Evolutionary conservation across 1,140 invertebrate genomes (phyloP).

Genomic region (Pinna nobilis): DNA sequence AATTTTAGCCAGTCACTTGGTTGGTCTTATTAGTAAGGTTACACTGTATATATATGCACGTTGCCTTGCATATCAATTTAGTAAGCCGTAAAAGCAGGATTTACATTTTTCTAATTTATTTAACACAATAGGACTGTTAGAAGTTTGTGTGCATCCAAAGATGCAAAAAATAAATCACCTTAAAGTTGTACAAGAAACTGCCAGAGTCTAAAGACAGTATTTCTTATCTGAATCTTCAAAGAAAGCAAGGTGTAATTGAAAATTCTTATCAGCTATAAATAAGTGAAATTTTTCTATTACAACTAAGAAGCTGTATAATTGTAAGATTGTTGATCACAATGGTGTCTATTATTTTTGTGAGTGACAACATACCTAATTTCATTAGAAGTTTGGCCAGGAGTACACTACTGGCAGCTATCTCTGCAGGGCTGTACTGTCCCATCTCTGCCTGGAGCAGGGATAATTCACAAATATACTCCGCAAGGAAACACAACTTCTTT

Average conservation of each 20-base stretch:
- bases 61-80: no score
- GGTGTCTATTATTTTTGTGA: not conserved
- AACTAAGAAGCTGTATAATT: not conserved
- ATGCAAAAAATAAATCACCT: no score
- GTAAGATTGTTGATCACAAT: no score
- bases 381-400: conserved; percentile 64
- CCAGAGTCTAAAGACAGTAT: not conserved
- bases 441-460: conserved; percentile 70
- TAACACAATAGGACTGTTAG: no score
- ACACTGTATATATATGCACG: no score
- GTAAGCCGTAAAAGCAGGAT: no score
- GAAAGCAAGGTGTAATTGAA: not conserved
- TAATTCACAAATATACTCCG: conserved; percentile 71
- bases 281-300: not conserved
- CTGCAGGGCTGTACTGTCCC: conserved; percentile 66
- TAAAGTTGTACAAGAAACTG: no score
- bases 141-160: no score
- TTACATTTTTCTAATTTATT: no score
- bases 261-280: not conserved
- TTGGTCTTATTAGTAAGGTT: no score
- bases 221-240: not conserved
- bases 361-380: conserved; percentile 55
- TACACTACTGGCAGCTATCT: conserved; percentile 67
- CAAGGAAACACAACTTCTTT: conserved; percentile 48
- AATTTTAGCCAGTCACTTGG: no score